Evolutionary conservation across 2,797 vertebrate genomes (phyloP).

Genomic region (Periophthalmus magnuspinnatus): DNA sequence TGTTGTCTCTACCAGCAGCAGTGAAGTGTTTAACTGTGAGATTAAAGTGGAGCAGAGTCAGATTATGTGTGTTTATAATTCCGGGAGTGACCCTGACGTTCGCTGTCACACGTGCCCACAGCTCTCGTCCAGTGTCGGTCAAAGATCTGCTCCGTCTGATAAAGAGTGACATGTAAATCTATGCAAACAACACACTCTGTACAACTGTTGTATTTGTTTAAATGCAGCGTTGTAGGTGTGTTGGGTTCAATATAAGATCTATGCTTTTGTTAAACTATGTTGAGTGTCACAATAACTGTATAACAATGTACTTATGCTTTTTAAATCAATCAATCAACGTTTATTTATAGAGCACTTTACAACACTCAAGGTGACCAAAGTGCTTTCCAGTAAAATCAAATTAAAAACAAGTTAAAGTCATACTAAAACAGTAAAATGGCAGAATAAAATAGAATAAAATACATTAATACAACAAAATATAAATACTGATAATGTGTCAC

Average conservation of each 20-base stretch:
- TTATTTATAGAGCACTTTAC: too few species aligned
- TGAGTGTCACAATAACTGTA: too few species aligned
- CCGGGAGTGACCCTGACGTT: slow-evolving; percentile 44
- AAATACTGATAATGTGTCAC: too few species aligned
- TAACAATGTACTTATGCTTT: too few species aligned
- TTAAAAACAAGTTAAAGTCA: too few species aligned
- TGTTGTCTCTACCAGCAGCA: slow-evolving; percentile 51
- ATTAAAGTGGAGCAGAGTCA: slow-evolving; percentile 65
- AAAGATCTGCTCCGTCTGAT: neutral
- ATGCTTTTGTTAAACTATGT: neutral
- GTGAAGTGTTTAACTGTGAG: slow-evolving; percentile 43
- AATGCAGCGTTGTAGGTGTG: neutral
- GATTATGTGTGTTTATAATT: slow-evolving; percentile 69
- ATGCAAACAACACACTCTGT: neutral
- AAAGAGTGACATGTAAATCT: neutral
- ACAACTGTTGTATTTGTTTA: neutral
- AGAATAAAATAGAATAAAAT: too few species aligned
- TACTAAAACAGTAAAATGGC: too few species aligned
- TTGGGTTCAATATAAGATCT: neutral
- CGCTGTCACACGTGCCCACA: slow-evolving; percentile 14
- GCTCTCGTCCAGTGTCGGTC: neutral
- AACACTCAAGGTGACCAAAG: too few species aligned
- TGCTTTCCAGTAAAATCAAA: too few species aligned
- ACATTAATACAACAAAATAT: too few species aligned
- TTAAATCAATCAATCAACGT: too few species aligned